Conservation (phyloP, 2,797 vertebrate genomes). For the Astyanax mexicanus region DNA sequence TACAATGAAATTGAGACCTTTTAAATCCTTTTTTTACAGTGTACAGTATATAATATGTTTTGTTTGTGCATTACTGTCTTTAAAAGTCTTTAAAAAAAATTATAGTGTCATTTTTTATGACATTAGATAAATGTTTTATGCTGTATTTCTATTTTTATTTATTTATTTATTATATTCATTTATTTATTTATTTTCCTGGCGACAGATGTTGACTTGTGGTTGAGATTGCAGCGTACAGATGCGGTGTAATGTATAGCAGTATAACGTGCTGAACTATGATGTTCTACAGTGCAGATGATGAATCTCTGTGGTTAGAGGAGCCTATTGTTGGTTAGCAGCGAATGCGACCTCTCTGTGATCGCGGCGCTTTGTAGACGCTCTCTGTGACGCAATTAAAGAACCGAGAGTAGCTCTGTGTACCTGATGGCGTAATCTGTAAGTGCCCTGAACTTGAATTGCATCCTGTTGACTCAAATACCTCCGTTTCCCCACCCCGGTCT, state of each 20-base stretch:
- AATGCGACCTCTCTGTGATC: slow-evolving; percentile 18
- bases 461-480: slow-evolving; percentile 98
- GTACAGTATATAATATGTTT: too few species aligned
- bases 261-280: slow-evolving; percentile 29
- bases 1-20: too few species aligned
- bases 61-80: too few species aligned
- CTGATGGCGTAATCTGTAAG: slow-evolving; percentile 83
- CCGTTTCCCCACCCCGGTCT: slow-evolving; percentile 78
- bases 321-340: slow-evolving; percentile 33
- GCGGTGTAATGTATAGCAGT: slow-evolving; percentile 42
- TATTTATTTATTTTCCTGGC: too few species aligned
- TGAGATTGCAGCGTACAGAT: not conserved
- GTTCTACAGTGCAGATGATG: slow-evolving; percentile 33
- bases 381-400: slow-evolving; percentile 68
- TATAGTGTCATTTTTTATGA: too few species aligned
- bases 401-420: slow-evolving; percentile 77
- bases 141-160: slow-evolving; percentile 37
- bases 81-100: too few species aligned
- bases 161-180: not conserved
- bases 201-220: not conserved
- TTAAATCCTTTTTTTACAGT: too few species aligned
- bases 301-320: slow-evolving; percentile 34
- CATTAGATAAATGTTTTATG: too few species aligned
- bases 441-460: slow-evolving; percentile 87
- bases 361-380: slow-evolving; percentile 70